These are phyloP conservation scores for Cantharis lateralis DNA, from an alignment of 2,888 invertebrate species.

Conservation along the genomic window DNA sequence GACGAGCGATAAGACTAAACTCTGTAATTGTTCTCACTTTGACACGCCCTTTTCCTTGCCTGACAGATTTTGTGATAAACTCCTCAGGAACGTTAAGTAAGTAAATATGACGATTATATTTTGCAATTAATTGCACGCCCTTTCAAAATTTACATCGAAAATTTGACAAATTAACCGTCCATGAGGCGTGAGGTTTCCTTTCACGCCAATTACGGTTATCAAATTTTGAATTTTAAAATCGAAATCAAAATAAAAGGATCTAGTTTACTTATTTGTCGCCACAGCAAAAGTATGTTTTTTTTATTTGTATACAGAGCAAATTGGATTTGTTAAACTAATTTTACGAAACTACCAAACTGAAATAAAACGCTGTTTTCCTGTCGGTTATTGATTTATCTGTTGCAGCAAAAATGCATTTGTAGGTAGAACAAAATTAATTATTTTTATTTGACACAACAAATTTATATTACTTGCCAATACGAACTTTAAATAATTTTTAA, in stretches of 20 bases:
- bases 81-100: slow-evolving; percentile 2
- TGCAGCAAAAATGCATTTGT: too few species aligned
- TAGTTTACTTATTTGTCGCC: too few species aligned
- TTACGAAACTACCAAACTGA: too few species aligned
- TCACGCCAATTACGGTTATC: not conserved
- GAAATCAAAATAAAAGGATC: not conserved
- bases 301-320: too few species aligned
- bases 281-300: too few species aligned
- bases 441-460: too few species aligned
- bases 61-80: slow-evolving; percentile 23
- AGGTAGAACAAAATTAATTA: too few species aligned
- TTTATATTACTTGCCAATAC: too few species aligned
- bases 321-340: too few species aligned
- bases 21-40: slow-evolving; percentile 47
- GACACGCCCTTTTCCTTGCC: slow-evolving; percentile 30
- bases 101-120: not conserved
- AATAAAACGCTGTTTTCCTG: not conserved
- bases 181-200: not conserved
- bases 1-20: slow-evolving; percentile 49
- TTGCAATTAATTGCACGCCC: not conserved
- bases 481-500: too few species aligned
- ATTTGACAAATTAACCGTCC: not conserved
- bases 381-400: too few species aligned
- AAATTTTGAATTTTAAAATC: not conserved
- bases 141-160: not conserved